These are phyloP conservation scores for Thumatha senex DNA, from an alignment of 2,888 invertebrate genomes.

Conservation along the genomic window DNA sequence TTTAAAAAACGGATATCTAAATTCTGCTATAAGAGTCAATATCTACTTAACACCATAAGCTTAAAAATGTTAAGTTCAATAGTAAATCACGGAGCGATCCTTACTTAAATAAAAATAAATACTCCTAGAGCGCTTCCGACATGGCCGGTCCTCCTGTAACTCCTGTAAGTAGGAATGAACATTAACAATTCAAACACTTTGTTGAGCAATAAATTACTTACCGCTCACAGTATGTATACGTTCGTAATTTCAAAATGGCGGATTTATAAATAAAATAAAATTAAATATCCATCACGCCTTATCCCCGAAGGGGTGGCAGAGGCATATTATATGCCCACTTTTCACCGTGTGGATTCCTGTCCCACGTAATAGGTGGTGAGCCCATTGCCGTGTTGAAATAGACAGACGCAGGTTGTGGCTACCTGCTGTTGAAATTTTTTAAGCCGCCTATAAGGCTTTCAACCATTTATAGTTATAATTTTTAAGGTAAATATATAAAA, in stretches of 20 bases:
- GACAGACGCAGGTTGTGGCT: too few relatives aligned
- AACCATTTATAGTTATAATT: too few relatives aligned
- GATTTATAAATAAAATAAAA: too few relatives aligned
- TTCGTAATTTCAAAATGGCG: slow-evolving; percentile 73
- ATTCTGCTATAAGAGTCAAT: slow-evolving; percentile 3
- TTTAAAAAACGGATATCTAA: slow-evolving; percentile 4
- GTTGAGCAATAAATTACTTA: slow-evolving; percentile 73
- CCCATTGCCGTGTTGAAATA: too few relatives aligned
- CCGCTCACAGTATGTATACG: slow-evolving; percentile 47
- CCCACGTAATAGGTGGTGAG: too few relatives aligned
- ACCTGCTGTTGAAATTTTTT: too few relatives aligned
- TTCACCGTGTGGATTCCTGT: too few relatives aligned
- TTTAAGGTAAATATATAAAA: too few relatives aligned
- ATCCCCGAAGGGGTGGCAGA: too few relatives aligned
- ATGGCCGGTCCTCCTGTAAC: slow-evolving; percentile 7
- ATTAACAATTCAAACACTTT: slow-evolving; percentile 80
- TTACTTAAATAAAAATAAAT: slow-evolving; percentile 40
- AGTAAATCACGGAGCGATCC: slow-evolving; percentile 25
- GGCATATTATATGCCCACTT: too few relatives aligned
- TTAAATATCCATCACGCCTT: too few relatives aligned
- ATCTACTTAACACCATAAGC: slow-evolving; percentile 6
- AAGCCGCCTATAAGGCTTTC: too few relatives aligned
- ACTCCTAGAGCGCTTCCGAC: slow-evolving; percentile 33
- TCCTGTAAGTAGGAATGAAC: slow-evolving; percentile 47
- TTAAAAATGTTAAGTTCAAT: slow-evolving; percentile 12